phyloP scores from a whole-genome alignment of 35 echinoderm and acorn worm genomes.

The Stichopus chloronotus region DNA sequence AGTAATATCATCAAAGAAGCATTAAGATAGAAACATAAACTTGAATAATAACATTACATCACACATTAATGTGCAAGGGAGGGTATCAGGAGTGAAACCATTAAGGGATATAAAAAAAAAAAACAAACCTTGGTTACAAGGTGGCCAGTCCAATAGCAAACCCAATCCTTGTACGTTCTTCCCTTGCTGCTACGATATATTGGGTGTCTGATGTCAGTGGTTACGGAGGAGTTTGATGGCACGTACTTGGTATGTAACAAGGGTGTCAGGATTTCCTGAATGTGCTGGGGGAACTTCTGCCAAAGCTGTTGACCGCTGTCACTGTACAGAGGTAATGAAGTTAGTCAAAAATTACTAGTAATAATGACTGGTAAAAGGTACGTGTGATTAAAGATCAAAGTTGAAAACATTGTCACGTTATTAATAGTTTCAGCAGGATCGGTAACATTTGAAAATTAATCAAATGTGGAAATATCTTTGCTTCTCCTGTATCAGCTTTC shows the following conservation, averaged over 20 bases:
- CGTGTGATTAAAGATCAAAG: too few species aligned
- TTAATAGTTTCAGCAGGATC: too few species aligned
- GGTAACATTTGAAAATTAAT: too few species aligned
- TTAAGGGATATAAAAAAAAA: neutral
- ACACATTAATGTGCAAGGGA: too few species aligned
- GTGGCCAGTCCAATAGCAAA: conserved; percentile 93
- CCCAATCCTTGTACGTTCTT: conserved; percentile 96
- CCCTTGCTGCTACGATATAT: conserved; percentile 86
- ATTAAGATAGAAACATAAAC: too few species aligned
- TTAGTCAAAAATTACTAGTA: too few species aligned
- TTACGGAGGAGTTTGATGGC: conserved; percentile 54
- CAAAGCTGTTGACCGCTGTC: conserved; percentile 73
- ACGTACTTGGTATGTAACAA: conserved; percentile 83
- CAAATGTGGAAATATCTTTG: too few species aligned
- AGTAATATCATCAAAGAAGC: too few species aligned
- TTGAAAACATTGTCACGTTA: too few species aligned
- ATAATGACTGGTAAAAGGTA: too few species aligned
- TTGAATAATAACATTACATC: too few species aligned
- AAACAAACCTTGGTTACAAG: conserved; percentile 78
- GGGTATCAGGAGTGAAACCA: neutral
- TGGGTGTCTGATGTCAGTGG: conserved; percentile 66
- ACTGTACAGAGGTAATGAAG: conserved; percentile 3
- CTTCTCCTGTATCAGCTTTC: too few species aligned
- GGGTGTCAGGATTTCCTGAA: conserved; percentile 87
- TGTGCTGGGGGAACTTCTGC: conserved; percentile 85